A percentile compares a stretch with the other conserved stretches of the same genome.
These are phyloP conservation scores for Dascillus cervinus DNA, from an alignment of 2,888 invertebrate genomes.

Conservation along the genomic window DNA sequence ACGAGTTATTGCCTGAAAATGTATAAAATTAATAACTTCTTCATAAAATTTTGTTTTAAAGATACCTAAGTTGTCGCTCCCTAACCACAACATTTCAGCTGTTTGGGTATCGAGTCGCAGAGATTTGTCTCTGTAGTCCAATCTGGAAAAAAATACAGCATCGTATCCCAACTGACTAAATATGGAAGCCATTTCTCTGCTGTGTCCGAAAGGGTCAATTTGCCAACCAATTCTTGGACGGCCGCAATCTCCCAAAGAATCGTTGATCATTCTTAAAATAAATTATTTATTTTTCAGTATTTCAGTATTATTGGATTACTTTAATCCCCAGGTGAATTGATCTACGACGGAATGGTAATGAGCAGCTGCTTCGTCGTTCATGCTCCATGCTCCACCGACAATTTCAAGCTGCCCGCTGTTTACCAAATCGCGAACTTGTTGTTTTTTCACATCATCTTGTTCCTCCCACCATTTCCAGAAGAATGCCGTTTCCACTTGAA, in stretches of 20 bases:
- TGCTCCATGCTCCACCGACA: too few species aligned
- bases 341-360: conserved; percentile 65
- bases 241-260: conserved; percentile 65
- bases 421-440: conserved; percentile 51
- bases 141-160: conserved; percentile 61
- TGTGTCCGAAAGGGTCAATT: conserved; percentile 82
- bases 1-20: conserved; percentile 29
- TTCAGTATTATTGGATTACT: conserved; percentile 42
- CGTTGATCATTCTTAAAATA: conserved; percentile 50
- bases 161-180: conserved; percentile 63
- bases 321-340: conserved; percentile 62
- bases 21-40: too few species aligned
- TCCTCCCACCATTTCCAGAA: conserved; percentile 77
- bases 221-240: conserved; percentile 76
- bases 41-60: too few species aligned
- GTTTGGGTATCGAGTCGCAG: conserved; percentile 49
- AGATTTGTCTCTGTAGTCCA: conserved; percentile 59
- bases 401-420: conserved; percentile 52
- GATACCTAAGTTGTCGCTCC: conserved; percentile 50
- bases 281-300: too few species aligned
- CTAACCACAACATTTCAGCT: conserved; percentile 67
- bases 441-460: conserved; percentile 48
- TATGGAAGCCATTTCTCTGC: conserved; percentile 58
- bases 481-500: too few species aligned
- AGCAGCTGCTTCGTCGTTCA: conserved; percentile 57